Evolutionary conservation across 2,888 invertebrate species (phyloP).

Genomic region (Meliscaeva auricollis): DNA sequence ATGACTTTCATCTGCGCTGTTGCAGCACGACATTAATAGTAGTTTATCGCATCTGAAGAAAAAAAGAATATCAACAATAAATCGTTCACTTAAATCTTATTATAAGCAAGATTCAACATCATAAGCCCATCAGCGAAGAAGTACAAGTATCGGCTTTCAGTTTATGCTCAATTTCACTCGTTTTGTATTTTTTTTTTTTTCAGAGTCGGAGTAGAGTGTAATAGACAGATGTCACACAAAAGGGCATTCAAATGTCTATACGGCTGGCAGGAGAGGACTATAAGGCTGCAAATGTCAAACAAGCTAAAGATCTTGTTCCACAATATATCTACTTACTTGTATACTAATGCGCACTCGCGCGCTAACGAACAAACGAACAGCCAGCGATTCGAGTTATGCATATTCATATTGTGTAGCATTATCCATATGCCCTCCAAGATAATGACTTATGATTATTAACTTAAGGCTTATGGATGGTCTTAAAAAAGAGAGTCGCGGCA

Average conservation of each 20-base stretch:
- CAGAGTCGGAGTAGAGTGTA: not conserved
- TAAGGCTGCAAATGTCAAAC: slow-evolving; percentile 43
- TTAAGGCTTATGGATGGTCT: slow-evolving; percentile 12
- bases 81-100: slow-evolving; percentile 47
- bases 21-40: slow-evolving; percentile 8
- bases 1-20: slow-evolving; percentile 29
- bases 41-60: slow-evolving; percentile 18
- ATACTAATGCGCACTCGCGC: not conserved
- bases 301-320: slow-evolving; percentile 21
- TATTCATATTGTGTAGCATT: slow-evolving; percentile 16
- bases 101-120: slow-evolving; percentile 3
- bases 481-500: not conserved
- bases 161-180: slow-evolving; percentile 38
- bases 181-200: not conserved
- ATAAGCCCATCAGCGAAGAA: not conserved
- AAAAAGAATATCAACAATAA: slow-evolving; percentile 20
- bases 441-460: slow-evolving; percentile 58
- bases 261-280: not conserved
- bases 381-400: slow-evolving; percentile 19
- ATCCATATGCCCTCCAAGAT: slow-evolving; percentile 17
- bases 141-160: slow-evolving; percentile 65
- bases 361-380: not conserved
- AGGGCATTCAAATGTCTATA: slow-evolving; percentile 48
- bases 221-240: slow-evolving; percentile 68
- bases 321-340: not conserved